Conservation (phyloP, 2,888 invertebrate species). For the Parelbella ahira region DNA sequence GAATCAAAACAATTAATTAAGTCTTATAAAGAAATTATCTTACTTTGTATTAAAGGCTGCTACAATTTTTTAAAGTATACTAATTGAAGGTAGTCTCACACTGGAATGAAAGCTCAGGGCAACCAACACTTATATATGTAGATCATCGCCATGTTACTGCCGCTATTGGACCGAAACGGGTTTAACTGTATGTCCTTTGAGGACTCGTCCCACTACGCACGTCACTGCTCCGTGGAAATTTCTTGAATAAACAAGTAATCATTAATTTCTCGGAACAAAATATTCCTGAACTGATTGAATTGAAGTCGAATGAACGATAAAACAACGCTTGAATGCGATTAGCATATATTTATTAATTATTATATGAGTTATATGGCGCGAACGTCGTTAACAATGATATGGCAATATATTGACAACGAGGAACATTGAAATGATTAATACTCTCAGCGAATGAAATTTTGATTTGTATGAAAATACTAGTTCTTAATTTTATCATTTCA, state of each 20-base stretch:
- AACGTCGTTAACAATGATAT: no score
- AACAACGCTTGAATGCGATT: not conserved
- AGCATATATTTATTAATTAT: no score
- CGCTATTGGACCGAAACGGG: constrained; percentile 13
- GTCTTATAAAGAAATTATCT: no score
- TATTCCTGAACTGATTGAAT: constrained; percentile 1
- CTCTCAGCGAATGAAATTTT: no score
- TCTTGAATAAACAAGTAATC: not conserved
- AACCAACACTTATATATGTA: constrained; percentile 21
- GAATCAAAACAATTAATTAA: no score
- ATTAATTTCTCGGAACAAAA: constrained; percentile 10
- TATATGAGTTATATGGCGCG: no score
- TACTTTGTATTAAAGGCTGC: constrained; percentile 7
- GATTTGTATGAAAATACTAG: no score
- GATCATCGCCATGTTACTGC: constrained; percentile 14
- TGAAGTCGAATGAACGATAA: not conserved
- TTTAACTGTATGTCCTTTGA: constrained; percentile 10
- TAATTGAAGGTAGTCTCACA: constrained; percentile 4
- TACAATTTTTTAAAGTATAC: not conserved
- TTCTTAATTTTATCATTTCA: no score
- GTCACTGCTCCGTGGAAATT: constrained; percentile 13
- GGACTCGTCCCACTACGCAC: constrained; percentile 4
- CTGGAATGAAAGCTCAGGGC: constrained; percentile 11
- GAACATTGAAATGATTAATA: no score
- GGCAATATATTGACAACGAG: no score